Evolutionary conservation across 2,113 vertebrate genomes (phyloP).

Genomic region (Salvelinus namaycush): DNA sequence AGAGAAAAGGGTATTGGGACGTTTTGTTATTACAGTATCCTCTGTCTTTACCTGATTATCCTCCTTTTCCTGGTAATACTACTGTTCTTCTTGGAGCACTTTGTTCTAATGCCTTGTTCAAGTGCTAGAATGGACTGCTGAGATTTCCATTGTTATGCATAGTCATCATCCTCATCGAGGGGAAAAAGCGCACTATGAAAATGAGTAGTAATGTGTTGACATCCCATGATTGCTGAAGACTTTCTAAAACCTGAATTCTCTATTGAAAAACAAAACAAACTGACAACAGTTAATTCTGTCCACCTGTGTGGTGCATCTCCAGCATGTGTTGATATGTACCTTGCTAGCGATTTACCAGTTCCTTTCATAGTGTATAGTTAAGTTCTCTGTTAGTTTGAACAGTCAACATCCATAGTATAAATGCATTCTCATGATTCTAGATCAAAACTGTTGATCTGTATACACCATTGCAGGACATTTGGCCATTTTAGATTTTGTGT

Average conservation of each 20-base stretch:
- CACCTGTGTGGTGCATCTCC: neutral
- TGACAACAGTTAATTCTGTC: neutral
- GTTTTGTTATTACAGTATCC: neutral
- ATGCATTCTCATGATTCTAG: conserved; percentile 55
- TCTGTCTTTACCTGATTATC: conserved; percentile 20
- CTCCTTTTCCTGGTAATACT: conserved; percentile 39
- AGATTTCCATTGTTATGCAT: conserved; percentile 23
- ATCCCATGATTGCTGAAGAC: too few species aligned
- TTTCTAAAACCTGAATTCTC: too few species aligned
- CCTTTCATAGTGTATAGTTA: conserved; percentile 21
- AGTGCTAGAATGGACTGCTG: conserved; percentile 14
- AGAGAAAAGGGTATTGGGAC: neutral
- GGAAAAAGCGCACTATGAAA: neutral
- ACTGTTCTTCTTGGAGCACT: conserved; percentile 63
- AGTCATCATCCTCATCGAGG: neutral
- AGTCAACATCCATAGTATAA: conserved; percentile 29
- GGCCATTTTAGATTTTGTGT: conserved; percentile 64
- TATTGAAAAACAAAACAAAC: too few species aligned
- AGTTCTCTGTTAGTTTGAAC: conserved; percentile 4
- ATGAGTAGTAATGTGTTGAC: neutral
- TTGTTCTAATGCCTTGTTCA: conserved; percentile 30
- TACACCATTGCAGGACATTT: conserved; percentile 71
- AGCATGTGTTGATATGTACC: neutral
- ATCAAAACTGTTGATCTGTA: conserved; percentile 48
- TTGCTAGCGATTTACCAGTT: conserved; percentile 14